Percentiles rank a stretch among this genome's conserved stretches.
phyloP scores from a whole-genome alignment of 2,797 vertebrate genomes.

The Molossus molossus region DNA sequence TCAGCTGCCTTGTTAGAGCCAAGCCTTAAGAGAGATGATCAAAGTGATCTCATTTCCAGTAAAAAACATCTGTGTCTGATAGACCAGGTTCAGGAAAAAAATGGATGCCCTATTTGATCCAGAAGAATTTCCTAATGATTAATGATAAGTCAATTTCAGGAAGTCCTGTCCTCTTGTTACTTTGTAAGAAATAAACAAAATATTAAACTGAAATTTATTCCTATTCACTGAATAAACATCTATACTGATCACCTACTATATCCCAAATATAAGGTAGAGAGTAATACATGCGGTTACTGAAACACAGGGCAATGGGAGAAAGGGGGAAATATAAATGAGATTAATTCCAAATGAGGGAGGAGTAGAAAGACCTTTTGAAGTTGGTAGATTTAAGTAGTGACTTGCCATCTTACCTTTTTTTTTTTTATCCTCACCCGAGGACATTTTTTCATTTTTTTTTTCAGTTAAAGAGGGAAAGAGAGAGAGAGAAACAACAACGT shows the following conservation, averaged over 20 bases:
- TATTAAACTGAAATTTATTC: constrained; percentile 1
- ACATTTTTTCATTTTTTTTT: too few relatives aligned
- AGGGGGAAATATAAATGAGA: background rate
- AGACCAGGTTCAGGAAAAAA: background rate
- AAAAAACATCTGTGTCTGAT: background rate
- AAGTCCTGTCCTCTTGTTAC: background rate
- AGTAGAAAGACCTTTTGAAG: background rate
- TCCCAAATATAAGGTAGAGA: background rate
- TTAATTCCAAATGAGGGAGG: background rate
- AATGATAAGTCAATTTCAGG: background rate
- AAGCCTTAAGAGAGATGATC: background rate
- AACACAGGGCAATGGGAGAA: background rate
- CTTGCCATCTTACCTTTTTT: background rate
- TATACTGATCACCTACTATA: background rate
- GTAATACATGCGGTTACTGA: background rate
- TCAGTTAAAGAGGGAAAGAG: too few relatives aligned
- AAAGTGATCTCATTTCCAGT: background rate
- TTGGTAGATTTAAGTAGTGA: background rate
- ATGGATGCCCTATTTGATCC: background rate
- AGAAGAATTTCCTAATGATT: background rate
- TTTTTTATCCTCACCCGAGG: too few relatives aligned
- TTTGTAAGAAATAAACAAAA: background rate
- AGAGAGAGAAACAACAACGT: too few relatives aligned
- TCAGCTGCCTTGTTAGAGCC: background rate
- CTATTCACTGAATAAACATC: background rate